Percentiles rank a stretch among this genome's conserved stretches.
These are phyloP conservation scores for Porites divaricata DNA, from an alignment of 92 coral and sea anemone genomes.

Conservation along the genomic window DNA sequence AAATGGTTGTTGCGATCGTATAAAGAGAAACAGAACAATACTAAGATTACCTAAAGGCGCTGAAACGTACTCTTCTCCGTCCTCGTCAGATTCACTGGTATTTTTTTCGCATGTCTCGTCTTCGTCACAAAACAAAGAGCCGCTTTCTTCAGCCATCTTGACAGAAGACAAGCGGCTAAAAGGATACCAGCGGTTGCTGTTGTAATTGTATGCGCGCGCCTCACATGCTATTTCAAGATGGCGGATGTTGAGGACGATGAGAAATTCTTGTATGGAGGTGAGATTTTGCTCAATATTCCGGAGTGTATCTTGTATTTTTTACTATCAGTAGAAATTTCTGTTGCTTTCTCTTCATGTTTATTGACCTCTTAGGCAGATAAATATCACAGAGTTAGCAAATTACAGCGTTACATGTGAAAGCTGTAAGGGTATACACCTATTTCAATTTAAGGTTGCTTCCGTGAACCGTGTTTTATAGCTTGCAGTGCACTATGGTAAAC, in stretches of 20 bases:
- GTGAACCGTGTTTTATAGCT: no score
- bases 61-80: slow-evolving; percentile 75
- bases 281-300: not conserved
- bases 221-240: slow-evolving; percentile 91
- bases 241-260: slow-evolving; percentile 99
- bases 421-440: no score
- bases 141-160: slow-evolving; percentile 82
- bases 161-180: slow-evolving; percentile 22
- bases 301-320: not conserved
- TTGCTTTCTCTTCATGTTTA: not conserved
- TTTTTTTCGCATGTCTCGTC: slow-evolving; percentile 83
- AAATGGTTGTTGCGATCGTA: not conserved
- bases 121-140: slow-evolving; percentile 57
- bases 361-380: not conserved
- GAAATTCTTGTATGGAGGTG: slow-evolving; percentile 88
- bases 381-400: not conserved
- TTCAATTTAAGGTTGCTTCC: no score
- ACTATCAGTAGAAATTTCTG: not conserved
- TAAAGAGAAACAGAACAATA: not conserved
- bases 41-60: slow-evolving; percentile 92
- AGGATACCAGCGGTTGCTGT: slow-evolving; percentile 10
- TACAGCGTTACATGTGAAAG: not conserved
- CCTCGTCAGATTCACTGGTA: slow-evolving; percentile 79
- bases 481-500: no score
- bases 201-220: slow-evolving; percentile 23